Percentiles rank a stretch among this genome's conserved stretches.
Evolutionary conservation across 2,113 vertebrate genomes (phyloP).

Genomic region (Sorex fumeus): DNA sequence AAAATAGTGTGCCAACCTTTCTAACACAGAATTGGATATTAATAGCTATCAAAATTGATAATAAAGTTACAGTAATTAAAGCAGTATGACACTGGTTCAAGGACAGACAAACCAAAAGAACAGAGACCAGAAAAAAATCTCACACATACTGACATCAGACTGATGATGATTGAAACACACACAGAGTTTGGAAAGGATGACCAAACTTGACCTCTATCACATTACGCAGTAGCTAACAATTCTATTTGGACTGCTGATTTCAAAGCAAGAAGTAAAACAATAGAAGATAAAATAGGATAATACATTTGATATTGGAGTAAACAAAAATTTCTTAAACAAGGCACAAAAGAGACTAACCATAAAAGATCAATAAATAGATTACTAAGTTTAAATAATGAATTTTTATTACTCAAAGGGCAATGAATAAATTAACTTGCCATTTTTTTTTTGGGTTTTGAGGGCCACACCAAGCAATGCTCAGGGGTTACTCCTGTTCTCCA

Average conservation of each 20-base stretch:
- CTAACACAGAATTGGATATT: not conserved
- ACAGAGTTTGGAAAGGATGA: not conserved
- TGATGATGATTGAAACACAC: not conserved
- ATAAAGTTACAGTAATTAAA: slow-evolving; percentile 35
- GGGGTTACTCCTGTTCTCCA: no score
- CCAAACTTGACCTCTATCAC: not conserved
- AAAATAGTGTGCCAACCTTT: not conserved
- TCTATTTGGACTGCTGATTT: slow-evolving; percentile 29
- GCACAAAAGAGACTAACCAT: slow-evolving; percentile 46
- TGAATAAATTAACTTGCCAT: no score
- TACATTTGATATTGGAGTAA: not conserved
- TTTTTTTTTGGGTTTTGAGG: no score
- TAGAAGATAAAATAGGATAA: slow-evolving; percentile 34
- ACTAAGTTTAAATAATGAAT: not conserved
- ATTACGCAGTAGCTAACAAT: not conserved
- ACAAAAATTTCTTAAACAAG: slow-evolving; percentile 53
- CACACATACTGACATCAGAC: not conserved
- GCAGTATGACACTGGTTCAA: not conserved
- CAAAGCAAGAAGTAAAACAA: slow-evolving; percentile 59
- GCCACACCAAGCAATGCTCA: no score
- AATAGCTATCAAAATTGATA: slow-evolving; percentile 21
- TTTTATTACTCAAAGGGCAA: no score
- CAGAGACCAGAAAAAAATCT: not conserved
- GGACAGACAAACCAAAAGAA: not conserved
- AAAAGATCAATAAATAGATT: slow-evolving; percentile 9